These are phyloP conservation scores for Aphrophora alni DNA, from an alignment of 2,888 invertebrate genomes.

Conservation along the genomic window DNA sequence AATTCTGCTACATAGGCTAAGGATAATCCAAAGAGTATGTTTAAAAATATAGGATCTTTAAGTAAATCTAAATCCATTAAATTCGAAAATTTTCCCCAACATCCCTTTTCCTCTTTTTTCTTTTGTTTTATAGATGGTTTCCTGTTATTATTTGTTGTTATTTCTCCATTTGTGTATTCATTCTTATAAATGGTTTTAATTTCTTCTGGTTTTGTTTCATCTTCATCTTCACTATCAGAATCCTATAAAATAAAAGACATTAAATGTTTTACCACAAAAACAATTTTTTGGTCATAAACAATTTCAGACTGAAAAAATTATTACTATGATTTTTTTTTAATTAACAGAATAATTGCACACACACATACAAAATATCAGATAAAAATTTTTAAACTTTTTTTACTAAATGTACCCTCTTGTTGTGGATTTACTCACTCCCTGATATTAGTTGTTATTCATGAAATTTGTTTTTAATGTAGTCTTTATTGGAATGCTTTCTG, in stretches of 20 bases:
- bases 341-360: too few relatives aligned
- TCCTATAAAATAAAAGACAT: conserved; percentile 28
- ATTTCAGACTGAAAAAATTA: too few relatives aligned
- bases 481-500: too few relatives aligned
- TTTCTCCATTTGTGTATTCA: conserved; percentile 21
- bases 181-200: conserved; percentile 9
- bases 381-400: too few relatives aligned
- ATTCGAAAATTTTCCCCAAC: conserved; percentile 55
- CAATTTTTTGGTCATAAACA: too few relatives aligned
- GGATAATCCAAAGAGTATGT: conserved; percentile 71
- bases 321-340: too few relatives aligned
- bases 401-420: too few relatives aligned
- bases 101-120: conserved; percentile 28
- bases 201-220: conserved; percentile 39
- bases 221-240: conserved; percentile 53
- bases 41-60: conserved; percentile 67
- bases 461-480: too few relatives aligned
- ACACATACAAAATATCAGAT: too few relatives aligned
- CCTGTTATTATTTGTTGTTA: conserved; percentile 27
- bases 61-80: conserved; percentile 70
- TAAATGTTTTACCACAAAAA: too few relatives aligned
- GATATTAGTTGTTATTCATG: too few relatives aligned
- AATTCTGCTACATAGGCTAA: conserved; percentile 71
- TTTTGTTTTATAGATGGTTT: conserved; percentile 7
- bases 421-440: too few relatives aligned